Evolutionary conservation across 2,888 invertebrate species (phyloP).

Genomic region (Seira ritae): DNA sequence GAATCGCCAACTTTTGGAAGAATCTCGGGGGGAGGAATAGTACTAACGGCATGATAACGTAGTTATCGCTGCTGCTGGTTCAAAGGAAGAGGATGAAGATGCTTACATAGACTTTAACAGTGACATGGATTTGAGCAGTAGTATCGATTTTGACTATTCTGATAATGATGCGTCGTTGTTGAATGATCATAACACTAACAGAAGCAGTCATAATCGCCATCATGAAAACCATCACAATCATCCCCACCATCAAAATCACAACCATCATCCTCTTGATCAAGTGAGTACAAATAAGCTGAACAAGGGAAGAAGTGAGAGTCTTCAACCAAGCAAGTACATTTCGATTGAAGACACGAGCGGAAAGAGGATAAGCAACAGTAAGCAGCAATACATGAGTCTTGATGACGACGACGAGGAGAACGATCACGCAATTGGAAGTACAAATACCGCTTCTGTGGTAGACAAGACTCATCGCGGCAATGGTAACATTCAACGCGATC

Average conservation of each 20-base stretch:
- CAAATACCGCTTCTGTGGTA: not conserved
- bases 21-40: slow-evolving; percentile 33
- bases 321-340: slow-evolving; percentile 44
- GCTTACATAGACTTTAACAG: slow-evolving; percentile 24
- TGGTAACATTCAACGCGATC: not conserved
- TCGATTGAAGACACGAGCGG: slow-evolving; percentile 29
- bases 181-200: slow-evolving; percentile 10
- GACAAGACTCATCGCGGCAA: not conserved
- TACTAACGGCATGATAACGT: not conserved
- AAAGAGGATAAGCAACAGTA: slow-evolving; percentile 25
- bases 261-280: not conserved
- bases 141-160: slow-evolving; percentile 6
- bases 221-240: not conserved
- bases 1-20: slow-evolving; percentile 56
- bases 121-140: slow-evolving; percentile 12
- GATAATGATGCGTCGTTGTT: not conserved
- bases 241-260: not conserved
- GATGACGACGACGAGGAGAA: slow-evolving; percentile 46
- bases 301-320: not conserved
- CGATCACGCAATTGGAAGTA: slow-evolving; percentile 2
- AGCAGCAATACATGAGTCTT: slow-evolving; percentile 47
- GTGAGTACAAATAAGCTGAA: not conserved
- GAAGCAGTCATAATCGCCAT: not conserved
- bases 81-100: not conserved
- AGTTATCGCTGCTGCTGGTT: not conserved